Evolutionary conservation across 1,140 invertebrate species (phyloP).

Genomic region (Ceratina calcarata): DNA sequence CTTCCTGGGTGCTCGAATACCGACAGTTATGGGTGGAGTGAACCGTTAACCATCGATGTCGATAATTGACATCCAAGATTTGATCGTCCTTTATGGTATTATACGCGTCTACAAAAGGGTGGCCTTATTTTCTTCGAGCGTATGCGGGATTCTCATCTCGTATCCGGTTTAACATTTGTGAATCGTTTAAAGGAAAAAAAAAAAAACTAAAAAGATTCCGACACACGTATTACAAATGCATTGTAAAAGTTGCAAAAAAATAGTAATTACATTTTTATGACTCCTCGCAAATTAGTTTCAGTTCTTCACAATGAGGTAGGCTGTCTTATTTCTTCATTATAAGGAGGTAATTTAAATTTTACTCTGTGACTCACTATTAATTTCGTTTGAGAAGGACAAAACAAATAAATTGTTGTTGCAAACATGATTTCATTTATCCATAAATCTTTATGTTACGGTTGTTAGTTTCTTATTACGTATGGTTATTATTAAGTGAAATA

Average conservation of each 20-base stretch:
- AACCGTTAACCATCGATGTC: conserved; percentile 70
- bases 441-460: background rate
- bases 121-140: conserved; percentile 38
- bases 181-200: background rate
- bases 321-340: no score
- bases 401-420: no score
- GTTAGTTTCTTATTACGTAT: background rate
- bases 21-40: conserved; percentile 61
- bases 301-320: no score
- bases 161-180: conserved; percentile 18
- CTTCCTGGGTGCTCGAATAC: conserved; percentile 66
- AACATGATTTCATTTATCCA: background rate
- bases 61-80: conserved; percentile 60
- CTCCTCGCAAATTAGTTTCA: no score
- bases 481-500: background rate
- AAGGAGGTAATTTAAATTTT: no score
- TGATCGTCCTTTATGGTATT: conserved; percentile 49
- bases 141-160: background rate
- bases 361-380: no score
- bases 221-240: no score
- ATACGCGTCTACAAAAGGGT: conserved; percentile 49
- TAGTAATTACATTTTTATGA: no score
- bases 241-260: no score
- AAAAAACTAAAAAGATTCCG: no score
- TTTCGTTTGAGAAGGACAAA: no score